A percentile compares a stretch with the other conserved stretches of the same genome.
phyloP scores from a whole-genome alignment of 2,888 invertebrate species.

The Meghimatium bilineatum region DNA sequence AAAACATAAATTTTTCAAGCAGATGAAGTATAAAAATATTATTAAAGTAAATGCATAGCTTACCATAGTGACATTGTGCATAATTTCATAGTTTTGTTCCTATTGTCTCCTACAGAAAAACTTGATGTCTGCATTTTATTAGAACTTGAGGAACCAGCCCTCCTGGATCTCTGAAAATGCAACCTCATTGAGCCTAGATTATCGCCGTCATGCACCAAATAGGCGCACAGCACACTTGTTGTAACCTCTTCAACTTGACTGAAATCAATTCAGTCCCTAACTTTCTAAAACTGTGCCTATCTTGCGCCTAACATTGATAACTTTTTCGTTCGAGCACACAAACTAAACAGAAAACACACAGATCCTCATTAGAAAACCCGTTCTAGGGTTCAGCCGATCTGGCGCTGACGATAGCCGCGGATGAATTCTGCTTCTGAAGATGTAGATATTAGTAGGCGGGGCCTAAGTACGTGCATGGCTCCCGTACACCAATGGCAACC shows the following conservation, averaged over 20 bases:
- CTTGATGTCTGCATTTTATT: neutral
- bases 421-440: constrained; percentile 43
- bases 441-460: constrained; percentile 29
- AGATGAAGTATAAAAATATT: neutral
- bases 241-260: neutral
- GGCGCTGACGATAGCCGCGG: constrained; percentile 33
- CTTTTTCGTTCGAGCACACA: neutral
- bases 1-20: neutral
- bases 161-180: constrained; percentile 7
- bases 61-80: constrained; percentile 30
- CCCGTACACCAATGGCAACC: constrained; percentile 15
- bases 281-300: neutral
- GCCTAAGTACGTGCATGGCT: constrained; percentile 28
- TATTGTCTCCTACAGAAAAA: neutral
- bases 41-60: neutral
- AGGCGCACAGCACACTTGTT: neutral
- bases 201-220: neutral
- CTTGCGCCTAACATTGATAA: constrained; percentile 8
- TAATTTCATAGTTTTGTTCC: neutral
- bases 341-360: constrained; percentile 36
- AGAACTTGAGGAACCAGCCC: constrained; percentile 2
- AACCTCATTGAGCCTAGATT: constrained; percentile 18
- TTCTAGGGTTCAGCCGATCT: constrained; percentile 9
- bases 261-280: constrained; percentile 24
- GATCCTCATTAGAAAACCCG: constrained; percentile 21